Base-by-base conservation (phyloP, 1,140 invertebrate species). In the Homarus americanus region DNA sequence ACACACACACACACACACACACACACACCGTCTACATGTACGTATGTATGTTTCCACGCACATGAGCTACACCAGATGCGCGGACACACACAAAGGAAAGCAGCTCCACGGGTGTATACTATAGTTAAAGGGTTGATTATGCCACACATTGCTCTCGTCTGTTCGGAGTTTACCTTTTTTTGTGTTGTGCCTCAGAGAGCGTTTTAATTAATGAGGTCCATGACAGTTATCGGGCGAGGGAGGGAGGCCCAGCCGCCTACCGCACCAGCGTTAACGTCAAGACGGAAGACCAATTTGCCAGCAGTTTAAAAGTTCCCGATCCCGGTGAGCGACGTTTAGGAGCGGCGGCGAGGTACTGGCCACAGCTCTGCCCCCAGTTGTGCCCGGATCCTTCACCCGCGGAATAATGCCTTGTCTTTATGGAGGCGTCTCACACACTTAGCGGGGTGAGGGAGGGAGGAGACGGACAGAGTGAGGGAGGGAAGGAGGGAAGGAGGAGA, bases 241-340 rank as follows among this genome's bases (percentile, higher is more conserved):
- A 53, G 53, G 20, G 34, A 40, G 38, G 82, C 76, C 24, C 76
- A 40, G 44, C 12, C 40, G 28, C 40, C 76, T 15, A n/a, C 28
- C 10, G 28, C 44, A 9, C 38, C 36, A 12, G 40, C 76, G 44
- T 79, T 79, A 79, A 49, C 76, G 76, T 79, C 76, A 79, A 79
- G 76, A 79, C 53, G 58, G 63, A 69, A 63, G 82, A 34, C 82
- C 58, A 69, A 83, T 83, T 83, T 83, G 82, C 58, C 82, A 83
- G 24, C 15, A 38, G 58, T 69, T 69, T 66, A 83, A 40, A 83
- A 69, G 63, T 66, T 66, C 3, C 32, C 53, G 36, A 69, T 40
- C 9, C n/a, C 24, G 28, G 58, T 83, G 82, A 83, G 82, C 63
- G 82, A 83, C 82, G 63, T 83, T 83, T 69, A 83, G 58, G 34